Conservation (phyloP, 2,888 invertebrate genomes). For the Teinopalpus imperialis region DNA sequence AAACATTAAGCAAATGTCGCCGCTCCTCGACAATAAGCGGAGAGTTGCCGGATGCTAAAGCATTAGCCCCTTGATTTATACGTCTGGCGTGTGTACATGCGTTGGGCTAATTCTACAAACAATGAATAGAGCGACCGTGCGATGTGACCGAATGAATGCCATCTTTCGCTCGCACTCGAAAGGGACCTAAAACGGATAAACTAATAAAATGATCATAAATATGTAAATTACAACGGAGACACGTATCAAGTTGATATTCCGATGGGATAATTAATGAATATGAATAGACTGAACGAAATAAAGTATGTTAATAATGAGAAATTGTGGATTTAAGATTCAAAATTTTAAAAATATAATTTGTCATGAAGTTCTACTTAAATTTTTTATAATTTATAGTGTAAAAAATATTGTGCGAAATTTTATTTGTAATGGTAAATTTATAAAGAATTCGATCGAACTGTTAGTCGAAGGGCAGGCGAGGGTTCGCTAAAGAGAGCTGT, state of each 20-base stretch:
- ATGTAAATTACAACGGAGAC: constrained; percentile 52
- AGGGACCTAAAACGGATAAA: constrained; percentile 20
- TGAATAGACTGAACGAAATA: neutral
- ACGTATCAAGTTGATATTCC: constrained; percentile 49
- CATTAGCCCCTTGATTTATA: constrained; percentile 76
- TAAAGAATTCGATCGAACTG: constrained; percentile 26
- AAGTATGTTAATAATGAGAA: too few species aligned
- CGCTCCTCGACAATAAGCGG: constrained; percentile 52
- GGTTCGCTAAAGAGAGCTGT: constrained; percentile 20
- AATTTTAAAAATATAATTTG: too few species aligned
- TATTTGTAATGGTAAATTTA: constrained; percentile 20
- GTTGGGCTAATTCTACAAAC: constrained; percentile 65
- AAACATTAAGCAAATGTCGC: constrained; percentile 54
- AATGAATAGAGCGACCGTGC: constrained; percentile 61
- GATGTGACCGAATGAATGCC: constrained; percentile 31
- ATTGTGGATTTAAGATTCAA: too few species aligned
- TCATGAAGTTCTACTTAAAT: too few species aligned
- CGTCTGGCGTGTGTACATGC: constrained; percentile 63
- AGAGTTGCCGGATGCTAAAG: constrained; percentile 73
- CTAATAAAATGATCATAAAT: constrained; percentile 45
- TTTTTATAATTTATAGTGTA: too few species aligned
- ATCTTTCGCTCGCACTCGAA: constrained; percentile 15
- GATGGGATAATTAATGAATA: constrained; percentile 41
- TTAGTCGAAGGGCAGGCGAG: neutral
- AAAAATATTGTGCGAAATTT: neutral